Evolutionary conservation across 2,797 vertebrate species (phyloP), one percentile per base, ranked within the genome.

Genomic region (Bryconaethiops microstoma): DNA sequence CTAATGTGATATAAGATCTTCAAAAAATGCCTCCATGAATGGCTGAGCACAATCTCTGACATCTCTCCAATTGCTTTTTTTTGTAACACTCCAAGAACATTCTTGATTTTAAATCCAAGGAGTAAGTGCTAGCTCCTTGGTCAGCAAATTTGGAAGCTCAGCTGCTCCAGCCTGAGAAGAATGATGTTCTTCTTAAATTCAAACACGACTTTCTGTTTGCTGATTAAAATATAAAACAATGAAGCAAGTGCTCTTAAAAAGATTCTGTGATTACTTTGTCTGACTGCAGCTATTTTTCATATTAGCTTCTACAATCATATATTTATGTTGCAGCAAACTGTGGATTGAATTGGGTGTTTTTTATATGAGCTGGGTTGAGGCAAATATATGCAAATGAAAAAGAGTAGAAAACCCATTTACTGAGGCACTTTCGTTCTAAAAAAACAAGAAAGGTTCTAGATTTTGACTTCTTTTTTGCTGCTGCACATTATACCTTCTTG

Each of bases 1-100:
- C 82, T 80, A 85, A 87, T 81, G 72, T 77, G 77, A 78, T 78
- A 76, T 77, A 83, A 77, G 69, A 70, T 82, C 75, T 80, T 75
- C 70, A 74, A 64, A 79, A 80, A 80, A 79, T 65, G 72, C 77
- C 54, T 60, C 72, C 62, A 45, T 75, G 62, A 73, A 79, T 82
- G 74, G 67, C 45, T 75, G 70, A 84, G 72, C 72, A 45, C 35
- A 42, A 74, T 55, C 54, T 60, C 54, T 4, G 39, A 74, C 72
- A 74, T 59, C n/a, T 40, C 39, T 23, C 7, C 13, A 39, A 39
- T 12, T 39, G 9, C 19, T n/a, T 59, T 55, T 71, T 35, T 39
- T 40, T 40, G 39, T 21, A 39, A 12, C 40, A 52, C 25, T 74
- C 16, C 48, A 42, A 59, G 71, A 40, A 59, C 71, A 42, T 42